phyloP scores from a whole-genome alignment of 2,888 invertebrate species.

The Polydrusus cervinus region DNA sequence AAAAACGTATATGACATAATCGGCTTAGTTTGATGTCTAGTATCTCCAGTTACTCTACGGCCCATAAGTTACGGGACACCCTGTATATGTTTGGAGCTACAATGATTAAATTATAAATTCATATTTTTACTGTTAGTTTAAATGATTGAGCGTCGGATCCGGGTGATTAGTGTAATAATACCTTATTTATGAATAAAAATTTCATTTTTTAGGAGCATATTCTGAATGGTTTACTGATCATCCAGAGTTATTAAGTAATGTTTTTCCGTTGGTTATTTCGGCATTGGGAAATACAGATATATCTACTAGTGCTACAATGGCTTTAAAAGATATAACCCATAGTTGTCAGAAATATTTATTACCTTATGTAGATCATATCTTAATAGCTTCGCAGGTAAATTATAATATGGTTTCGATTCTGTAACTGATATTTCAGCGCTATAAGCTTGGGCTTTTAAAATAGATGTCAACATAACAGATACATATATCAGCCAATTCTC shows the following conservation, averaged over 20 bases:
- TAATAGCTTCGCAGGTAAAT: constrained; percentile 79
- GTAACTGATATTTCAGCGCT: neutral
- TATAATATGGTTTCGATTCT: constrained; percentile 34
- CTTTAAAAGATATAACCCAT: constrained; percentile 89
- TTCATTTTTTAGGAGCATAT: constrained; percentile 78
- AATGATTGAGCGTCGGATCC: no score
- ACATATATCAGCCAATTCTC: no score
- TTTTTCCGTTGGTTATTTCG: constrained; percentile 80
- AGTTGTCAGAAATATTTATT: constrained; percentile 86
- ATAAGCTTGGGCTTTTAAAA: no score
- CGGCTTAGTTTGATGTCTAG: no score
- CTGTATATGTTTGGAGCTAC: no score
- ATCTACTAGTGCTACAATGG: constrained; percentile 88
- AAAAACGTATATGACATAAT: no score
- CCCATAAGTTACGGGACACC: no score
- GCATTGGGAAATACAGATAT: constrained; percentile 80
- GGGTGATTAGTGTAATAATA: no score
- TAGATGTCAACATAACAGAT: no score
- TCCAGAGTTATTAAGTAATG: constrained; percentile 78
- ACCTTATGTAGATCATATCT: constrained; percentile 84
- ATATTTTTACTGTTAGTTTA: no score
- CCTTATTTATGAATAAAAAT: constrained; percentile 10
- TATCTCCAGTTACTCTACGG: no score
- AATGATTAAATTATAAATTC: no score
- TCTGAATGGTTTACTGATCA: constrained; percentile 89